Base-by-base conservation (phyloP, 30 jellyfish, hydroid and myxozoan species). In the Clytia hemisphaerica region DNA sequence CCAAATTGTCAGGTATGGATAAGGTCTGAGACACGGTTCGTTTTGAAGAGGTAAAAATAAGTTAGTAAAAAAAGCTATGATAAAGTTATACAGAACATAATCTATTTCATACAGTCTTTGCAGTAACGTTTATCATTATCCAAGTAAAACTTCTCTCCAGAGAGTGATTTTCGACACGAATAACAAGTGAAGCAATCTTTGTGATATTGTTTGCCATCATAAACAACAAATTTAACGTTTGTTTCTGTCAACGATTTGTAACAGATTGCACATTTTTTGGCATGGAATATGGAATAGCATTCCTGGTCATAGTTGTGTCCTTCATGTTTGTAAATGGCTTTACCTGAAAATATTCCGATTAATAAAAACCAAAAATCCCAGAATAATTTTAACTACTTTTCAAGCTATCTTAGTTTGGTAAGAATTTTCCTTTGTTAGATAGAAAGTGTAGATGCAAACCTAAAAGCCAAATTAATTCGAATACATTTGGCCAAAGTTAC, bases 301-400 rank as follows among this genome's bases (percentile, higher is more conserved):
- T 65, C 78, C 44, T 65, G 1, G 25, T 48, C 63, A 63, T 65
- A 65, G 78, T 65, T 65, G 22, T 21, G 32, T 12, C 72, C 40
- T 45, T 65, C 78, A 16, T 65, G 78, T 48, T 65, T 65, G 78
- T 65, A 65, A 26, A 65, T 65, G 61, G 78, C 33, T 48, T 65
- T 65, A 14, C 78, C 78, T 65, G 16, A 32, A 12, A 65, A 45
- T 16, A 65, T n/a, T n/a, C n/a, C n/a, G n/a, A n/a, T n/a, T n/a
- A n/a, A n/a, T n/a, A n/a, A n/a, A n/a, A n/a, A n/a, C n/a, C n/a
- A n/a, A n/a, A n/a, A n/a, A n/a, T n/a, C n/a, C n/a, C n/a, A n/a
- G n/a, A n/a, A n/a, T n/a, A n/a, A n/a, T n/a, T n/a, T n/a, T n/a
- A n/a, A n/a, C n/a, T n/a, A n/a, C n/a, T n/a, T n/a, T n/a, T n/a